A percentile compares a stretch with the other conserved stretches of the same genome.
Conservation (phyloP, 92 coral and sea anemone genomes). For the Porites lobata region DNA sequence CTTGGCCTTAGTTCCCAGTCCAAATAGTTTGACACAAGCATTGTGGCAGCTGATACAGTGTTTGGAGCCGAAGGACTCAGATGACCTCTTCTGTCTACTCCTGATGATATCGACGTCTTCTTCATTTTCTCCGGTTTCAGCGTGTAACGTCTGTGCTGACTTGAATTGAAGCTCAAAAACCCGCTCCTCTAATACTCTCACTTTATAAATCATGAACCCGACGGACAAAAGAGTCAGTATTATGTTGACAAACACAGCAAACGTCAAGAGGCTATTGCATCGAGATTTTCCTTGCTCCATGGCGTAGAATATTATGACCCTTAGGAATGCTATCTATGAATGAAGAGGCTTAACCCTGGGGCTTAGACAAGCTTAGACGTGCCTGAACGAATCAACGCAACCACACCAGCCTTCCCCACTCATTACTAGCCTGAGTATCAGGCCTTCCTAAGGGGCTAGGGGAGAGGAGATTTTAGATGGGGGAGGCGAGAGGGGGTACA, state of each 20-base stretch:
- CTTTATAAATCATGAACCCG: conserved; percentile 66
- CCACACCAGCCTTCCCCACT: too few species aligned
- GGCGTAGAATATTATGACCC: background rate
- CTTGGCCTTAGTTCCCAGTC: conserved; percentile 40
- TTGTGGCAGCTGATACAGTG: conserved; percentile 37
- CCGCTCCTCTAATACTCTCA: conserved; percentile 54
- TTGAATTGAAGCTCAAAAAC: conserved; percentile 34
- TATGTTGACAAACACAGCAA: conserved; percentile 47
- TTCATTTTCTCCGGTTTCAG: conserved; percentile 13
- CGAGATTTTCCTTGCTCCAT: conserved; percentile 44
- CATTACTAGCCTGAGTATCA: too few species aligned
- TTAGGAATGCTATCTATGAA: background rate
- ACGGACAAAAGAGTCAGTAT: conserved; percentile 48
- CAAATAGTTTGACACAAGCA: conserved; percentile 55
- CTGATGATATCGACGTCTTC: background rate
- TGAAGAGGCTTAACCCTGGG: background rate
- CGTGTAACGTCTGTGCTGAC: background rate
- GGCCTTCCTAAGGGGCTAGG: too few species aligned
- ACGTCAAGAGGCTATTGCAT: conserved; percentile 1
- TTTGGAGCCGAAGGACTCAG: background rate
- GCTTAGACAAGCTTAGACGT: background rate
- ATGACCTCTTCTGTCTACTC: conserved; percentile 48
- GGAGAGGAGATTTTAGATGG: too few species aligned
- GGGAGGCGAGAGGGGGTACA: too few species aligned
- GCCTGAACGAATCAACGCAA: background rate